Evolutionary conservation across 2,113 vertebrate species (phyloP).

Genomic region (Microcebus griseorufus): DNA sequence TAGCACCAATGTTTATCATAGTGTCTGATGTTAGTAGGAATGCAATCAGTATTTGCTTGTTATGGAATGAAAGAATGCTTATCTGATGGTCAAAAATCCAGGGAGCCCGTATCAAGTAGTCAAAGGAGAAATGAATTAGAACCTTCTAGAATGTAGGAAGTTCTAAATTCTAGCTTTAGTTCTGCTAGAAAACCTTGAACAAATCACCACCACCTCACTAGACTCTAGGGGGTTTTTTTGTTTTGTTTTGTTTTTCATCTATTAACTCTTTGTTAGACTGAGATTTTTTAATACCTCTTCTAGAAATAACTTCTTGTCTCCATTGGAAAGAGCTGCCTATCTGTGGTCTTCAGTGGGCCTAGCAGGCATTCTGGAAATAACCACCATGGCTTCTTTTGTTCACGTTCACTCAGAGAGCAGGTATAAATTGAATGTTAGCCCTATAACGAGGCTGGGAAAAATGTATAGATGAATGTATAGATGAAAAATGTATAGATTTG

Average conservation of each 20-base stretch:
- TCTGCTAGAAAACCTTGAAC: not conserved
- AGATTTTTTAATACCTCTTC: not conserved
- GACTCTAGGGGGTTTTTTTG: not conserved
- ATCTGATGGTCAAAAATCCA: not conserved
- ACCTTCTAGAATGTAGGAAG: not conserved
- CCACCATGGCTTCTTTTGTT: not conserved
- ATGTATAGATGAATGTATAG: too few relatives aligned
- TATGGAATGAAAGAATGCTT: not conserved
- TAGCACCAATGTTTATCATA: not conserved
- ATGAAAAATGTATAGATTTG: not conserved
- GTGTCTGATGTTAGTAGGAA: not conserved
- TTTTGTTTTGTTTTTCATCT: not conserved
- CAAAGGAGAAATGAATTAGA: not conserved
- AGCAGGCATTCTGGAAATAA: not conserved
- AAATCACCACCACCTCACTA: not conserved
- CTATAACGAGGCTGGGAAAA: not conserved
- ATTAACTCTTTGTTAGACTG: not conserved
- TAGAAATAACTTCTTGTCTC: not conserved
- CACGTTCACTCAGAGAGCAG: not conserved
- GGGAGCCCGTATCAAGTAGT: not conserved
- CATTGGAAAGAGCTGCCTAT: not conserved
- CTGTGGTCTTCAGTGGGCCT: not conserved
- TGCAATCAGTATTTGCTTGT: not conserved
- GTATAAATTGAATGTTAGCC: not conserved
- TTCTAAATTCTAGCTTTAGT: slow-evolving; percentile 19